Base-by-base conservation (phyloP, 2,797 vertebrate species). In the Astyanax mexicanus region DNA sequence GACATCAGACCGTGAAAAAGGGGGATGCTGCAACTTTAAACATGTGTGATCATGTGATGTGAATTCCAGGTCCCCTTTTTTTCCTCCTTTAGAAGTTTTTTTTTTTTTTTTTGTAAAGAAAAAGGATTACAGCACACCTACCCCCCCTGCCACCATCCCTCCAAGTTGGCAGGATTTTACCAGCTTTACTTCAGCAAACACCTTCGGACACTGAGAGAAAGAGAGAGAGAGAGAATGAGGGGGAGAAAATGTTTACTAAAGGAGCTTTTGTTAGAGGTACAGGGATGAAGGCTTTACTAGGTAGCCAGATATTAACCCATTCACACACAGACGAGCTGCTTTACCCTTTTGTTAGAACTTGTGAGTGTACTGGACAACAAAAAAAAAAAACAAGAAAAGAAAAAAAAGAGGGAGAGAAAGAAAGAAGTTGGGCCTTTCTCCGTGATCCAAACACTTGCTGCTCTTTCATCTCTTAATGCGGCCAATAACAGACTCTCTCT, bases 141-240 rank as follows among this genome's bases (percentile, higher is more conserved):
- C 89, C 87, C 87, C 87, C 87, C 87, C 86, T 87, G 90, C 91
- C 91, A 89, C 87, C 87, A 86, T 32, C 29, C 29, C 29, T 32
- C 29, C 5, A 91, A 92, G 93, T 90, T 93, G 84, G 92, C 87
- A 92, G 95, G 95, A 96, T 96, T 97, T 97, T 95, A 95, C 90
- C 94, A 95, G 95, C 95, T 97, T 97, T 96, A 97, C 95, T 97
- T 96, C 95, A 92, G 93, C 95, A 95, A 97, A 97, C 95, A 97
- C 95, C 96, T 97, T 96, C 94, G 94, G 94, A 96, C 94, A 96
- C 94, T 94, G 92, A 78, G 81, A 85, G 83, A 88, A 89, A 95
- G 92, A 77, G 81, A 85, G 80, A 88, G 89, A 92, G 94, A 91
- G 95, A 95, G 92, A 76, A 82, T 85, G 78, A 88, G 89, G 92